Base-by-base conservation (phyloP, 1,140 invertebrate genomes). In the Hycleus cichorii region DNA sequence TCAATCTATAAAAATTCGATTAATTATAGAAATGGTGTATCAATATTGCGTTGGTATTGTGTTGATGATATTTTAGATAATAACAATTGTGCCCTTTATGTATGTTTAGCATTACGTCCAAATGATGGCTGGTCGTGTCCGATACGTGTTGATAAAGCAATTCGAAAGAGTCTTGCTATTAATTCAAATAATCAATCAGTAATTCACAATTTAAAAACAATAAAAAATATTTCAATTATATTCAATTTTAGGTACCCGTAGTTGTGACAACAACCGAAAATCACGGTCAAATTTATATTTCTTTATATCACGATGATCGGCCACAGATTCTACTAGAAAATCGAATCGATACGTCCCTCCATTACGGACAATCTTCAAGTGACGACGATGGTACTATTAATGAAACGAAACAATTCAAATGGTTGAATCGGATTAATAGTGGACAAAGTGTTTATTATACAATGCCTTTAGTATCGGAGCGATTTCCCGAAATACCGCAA, bases 211-310 rank as follows among this genome's bases (percentile, higher is more conserved):
- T 18, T 18, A 18, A 18, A 18, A 18, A 18, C 18, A 18, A 18
- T 18, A 18, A 18, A 18, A 18, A 18, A 18, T 18, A 18, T 18
- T 18, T 18, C 18, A 18, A 18, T 18, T 18, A 1, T 18, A 18
- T 18, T 18, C 18, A 18, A 18, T 18, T 18, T 18, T 63, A 74
- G 55, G 60, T 80, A 25, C 78, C 81, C 4, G 58, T 81, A 6
- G 74, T 80, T 0, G 58, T 82, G 7, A 79, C 76, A 2, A 76
- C 73, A 3, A 77, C 80, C 66, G 77, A 82, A 62, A 75, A 78
- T 10, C 78, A 80, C 60, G 79, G 79, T 25, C 78, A 80, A 44
- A 76, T 76, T 0, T 86, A 78, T 57, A 69, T 87, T 39, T 76
- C 80, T 25, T 70, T 85, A 32, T 77, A 82, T 62, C 65, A 72